Evolutionary conservation across 2,888 invertebrate species (phyloP).

Genomic region (Amphipoea oculea): DNA sequence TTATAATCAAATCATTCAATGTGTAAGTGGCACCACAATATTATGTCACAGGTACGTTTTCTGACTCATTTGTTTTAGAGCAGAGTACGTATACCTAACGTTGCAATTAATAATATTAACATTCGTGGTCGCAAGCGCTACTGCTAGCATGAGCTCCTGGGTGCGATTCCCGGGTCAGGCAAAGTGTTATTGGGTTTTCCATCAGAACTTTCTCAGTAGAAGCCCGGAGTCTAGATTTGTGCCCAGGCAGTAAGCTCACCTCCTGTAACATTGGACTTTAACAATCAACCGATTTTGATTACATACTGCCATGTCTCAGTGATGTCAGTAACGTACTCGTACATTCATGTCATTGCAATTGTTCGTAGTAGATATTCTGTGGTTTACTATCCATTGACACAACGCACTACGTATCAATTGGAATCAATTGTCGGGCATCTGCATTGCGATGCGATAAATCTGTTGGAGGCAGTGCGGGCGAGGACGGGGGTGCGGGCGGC

Average conservation of each 20-base stretch:
- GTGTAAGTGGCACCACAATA: background rate
- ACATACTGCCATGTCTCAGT: background rate
- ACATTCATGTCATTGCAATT: background rate
- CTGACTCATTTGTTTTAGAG: background rate
- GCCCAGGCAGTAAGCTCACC: too few species aligned
- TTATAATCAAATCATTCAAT: background rate
- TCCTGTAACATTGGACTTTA: too few species aligned
- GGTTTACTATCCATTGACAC: background rate
- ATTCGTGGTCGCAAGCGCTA: background rate
- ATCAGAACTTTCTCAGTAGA: background rate
- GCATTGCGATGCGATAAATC: slow-evolving; percentile 77
- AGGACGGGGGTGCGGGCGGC: background rate
- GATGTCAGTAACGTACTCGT: too few species aligned
- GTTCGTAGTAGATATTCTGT: slow-evolving; percentile 12
- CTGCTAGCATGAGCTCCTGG: background rate
- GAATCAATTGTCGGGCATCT: slow-evolving; percentile 73
- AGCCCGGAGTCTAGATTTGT: background rate
- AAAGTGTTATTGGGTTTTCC: background rate
- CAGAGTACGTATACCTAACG: too few species aligned
- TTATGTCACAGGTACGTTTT: background rate
- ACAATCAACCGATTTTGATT: background rate
- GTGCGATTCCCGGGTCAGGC: background rate
- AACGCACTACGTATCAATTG: slow-evolving; percentile 65
- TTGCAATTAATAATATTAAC: background rate
- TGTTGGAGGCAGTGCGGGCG: slow-evolving; percentile 44